Evolutionary conservation across 2,888 invertebrate genomes (phyloP).

Genomic region (Argynnis bischoffii): DNA sequence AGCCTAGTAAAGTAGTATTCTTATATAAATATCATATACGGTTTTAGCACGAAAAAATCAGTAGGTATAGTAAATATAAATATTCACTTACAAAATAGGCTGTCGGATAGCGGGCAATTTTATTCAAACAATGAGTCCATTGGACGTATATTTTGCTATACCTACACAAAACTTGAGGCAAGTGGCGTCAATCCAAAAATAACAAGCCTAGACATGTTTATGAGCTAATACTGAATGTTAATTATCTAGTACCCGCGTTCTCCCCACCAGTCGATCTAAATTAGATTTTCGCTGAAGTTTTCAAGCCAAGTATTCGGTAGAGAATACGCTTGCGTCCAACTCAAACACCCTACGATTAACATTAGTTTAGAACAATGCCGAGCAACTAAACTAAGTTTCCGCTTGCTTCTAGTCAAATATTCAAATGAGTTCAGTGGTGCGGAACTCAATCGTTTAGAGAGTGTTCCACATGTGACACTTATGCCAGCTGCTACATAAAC

Average conservation of each 20-base stretch:
- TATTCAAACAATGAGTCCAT: no score
- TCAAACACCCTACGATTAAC: constrained; percentile 61
- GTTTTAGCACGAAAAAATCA: no score
- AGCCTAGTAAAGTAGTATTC: no score
- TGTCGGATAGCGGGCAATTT: no score
- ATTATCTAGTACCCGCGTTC: constrained; percentile 57
- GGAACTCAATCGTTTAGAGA: constrained; percentile 54
- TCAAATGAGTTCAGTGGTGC: constrained; percentile 64
- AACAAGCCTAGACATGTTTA: constrained; percentile 53
- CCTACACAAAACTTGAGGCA: constrained; percentile 22
- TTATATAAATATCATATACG: no score
- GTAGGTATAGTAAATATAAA: no score
- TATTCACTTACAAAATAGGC: no score
- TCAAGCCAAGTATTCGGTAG: constrained; percentile 49
- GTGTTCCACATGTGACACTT: constrained; percentile 39
- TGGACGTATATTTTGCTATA: no score
- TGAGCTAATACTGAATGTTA: constrained; percentile 54
- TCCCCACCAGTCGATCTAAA: constrained; percentile 52
- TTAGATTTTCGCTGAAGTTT: constrained; percentile 58
- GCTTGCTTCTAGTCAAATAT: constrained; percentile 61
- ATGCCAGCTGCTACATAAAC: constrained; percentile 5
- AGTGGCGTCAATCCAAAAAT: constrained; percentile 41
- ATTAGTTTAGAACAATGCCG: constrained; percentile 66
- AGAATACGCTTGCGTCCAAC: constrained; percentile 53
- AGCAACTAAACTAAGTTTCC: constrained; percentile 54